phyloP scores from a whole-genome alignment of 2,888 invertebrate species.

The Unio delphinus region DNA sequence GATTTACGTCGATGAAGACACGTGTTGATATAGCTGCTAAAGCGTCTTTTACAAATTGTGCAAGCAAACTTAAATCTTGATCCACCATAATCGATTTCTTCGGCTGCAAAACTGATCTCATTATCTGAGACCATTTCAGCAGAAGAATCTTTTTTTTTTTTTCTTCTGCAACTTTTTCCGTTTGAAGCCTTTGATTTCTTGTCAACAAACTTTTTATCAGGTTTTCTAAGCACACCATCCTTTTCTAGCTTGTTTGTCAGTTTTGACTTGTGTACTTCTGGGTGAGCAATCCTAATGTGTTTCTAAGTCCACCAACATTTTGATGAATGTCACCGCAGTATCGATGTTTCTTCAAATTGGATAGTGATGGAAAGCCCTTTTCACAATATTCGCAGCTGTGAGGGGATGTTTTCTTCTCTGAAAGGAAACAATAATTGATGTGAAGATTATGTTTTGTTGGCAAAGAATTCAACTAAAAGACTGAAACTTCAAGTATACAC shows the following conservation, averaged over 20 bases:
- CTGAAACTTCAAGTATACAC: too few relatives aligned
- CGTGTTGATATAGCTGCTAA: slow-evolving; percentile 71
- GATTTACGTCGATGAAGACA: slow-evolving; percentile 71
- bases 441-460: background rate
- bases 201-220: slow-evolving; percentile 18
- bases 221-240: slow-evolving; percentile 18
- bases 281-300: slow-evolving; percentile 44
- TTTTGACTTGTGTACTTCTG: slow-evolving; percentile 33
- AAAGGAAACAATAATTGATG: background rate
- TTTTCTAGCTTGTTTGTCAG: slow-evolving; percentile 19
- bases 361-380: slow-evolving; percentile 67
- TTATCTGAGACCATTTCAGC: slow-evolving; percentile 15
- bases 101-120: slow-evolving; percentile 31
- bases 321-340: slow-evolving; percentile 46
- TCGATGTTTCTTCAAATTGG: slow-evolving; percentile 69
- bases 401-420: background rate
- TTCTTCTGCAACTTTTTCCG: background rate
- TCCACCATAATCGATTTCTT: slow-evolving; percentile 43
- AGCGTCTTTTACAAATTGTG: slow-evolving; percentile 70
- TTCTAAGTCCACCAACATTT: slow-evolving; percentile 42
- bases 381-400: slow-evolving; percentile 54
- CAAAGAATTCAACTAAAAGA: background rate
- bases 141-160: background rate
- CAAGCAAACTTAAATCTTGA: slow-evolving; percentile 66
- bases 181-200: slow-evolving; percentile 5